These are phyloP conservation scores for Caenorhabditis zanzibari DNA, from an alignment of 2,888 invertebrate species.

Conservation along the genomic window DNA sequence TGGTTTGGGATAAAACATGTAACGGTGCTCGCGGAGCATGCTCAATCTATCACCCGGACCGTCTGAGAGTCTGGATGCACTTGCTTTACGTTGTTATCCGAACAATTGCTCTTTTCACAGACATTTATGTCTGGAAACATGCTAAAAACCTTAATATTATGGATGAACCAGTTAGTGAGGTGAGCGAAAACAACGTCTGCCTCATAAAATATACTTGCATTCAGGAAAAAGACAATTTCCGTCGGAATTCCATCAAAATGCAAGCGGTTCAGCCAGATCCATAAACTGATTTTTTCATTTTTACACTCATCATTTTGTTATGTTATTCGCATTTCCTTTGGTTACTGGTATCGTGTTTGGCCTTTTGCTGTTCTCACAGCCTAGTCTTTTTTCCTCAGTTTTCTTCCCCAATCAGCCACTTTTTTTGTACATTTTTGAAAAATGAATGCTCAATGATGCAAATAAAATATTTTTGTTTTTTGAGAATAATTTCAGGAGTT, in stretches of 20 bases:
- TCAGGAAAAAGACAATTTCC: conserved; percentile 57
- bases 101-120: conserved; percentile 76
- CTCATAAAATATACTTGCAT: no score
- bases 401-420: not conserved
- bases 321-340: conserved; percentile 3
- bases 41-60: conserved; percentile 83
- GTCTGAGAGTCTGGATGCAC: conserved; percentile 82
- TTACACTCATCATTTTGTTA: conserved; percentile 12
- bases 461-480: not conserved
- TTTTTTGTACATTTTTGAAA: conserved; percentile 55
- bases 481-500: not conserved
- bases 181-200: conserved; percentile 1
- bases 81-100: conserved; percentile 78
- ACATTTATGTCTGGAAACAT: conserved; percentile 81
- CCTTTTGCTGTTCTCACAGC: conserved; percentile 9
- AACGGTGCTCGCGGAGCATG: conserved; percentile 82
- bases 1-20: conserved; percentile 84
- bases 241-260: conserved; percentile 59
- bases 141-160: conserved; percentile 82
- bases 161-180: conserved; percentile 77
- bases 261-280: conserved; percentile 54
- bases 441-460: conserved; percentile 2
- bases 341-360: conserved; percentile 38
- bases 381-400: conserved; percentile 5
- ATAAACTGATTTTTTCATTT: conserved; percentile 17